Evolutionary conservation across 2,888 invertebrate species (phyloP).

Genomic region (Chrysodeixis includens): DNA sequence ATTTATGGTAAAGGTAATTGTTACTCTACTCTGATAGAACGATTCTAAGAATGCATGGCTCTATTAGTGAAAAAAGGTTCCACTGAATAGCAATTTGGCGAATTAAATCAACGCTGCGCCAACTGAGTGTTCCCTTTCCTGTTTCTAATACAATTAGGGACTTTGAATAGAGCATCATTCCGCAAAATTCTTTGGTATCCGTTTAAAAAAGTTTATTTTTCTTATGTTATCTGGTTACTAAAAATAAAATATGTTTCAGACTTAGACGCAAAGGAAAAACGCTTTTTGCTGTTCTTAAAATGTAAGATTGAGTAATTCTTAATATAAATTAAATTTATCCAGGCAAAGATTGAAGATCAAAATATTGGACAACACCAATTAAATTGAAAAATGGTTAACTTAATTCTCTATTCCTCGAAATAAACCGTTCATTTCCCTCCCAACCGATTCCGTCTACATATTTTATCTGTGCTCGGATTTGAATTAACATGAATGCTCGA

Average conservation of each 20-base stretch:
- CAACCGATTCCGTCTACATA: background rate
- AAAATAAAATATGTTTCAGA: too few relatives aligned
- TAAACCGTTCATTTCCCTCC: background rate
- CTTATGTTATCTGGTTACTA: too few relatives aligned
- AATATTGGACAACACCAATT: too few relatives aligned
- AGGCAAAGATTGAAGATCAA: too few relatives aligned
- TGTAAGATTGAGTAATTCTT: too few relatives aligned
- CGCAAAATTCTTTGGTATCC: too few relatives aligned
- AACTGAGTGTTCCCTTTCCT: background rate
- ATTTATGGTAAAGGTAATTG: background rate
- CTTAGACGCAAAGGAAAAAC: too few relatives aligned
- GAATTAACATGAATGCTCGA: conserved; percentile 1
- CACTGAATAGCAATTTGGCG: conserved; percentile 35
- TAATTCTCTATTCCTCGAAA: too few relatives aligned
- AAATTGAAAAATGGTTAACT: too few relatives aligned
- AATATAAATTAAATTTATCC: too few relatives aligned
- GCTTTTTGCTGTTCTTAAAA: too few relatives aligned
- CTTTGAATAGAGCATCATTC: background rate
- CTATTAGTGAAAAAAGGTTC: conserved; percentile 17
- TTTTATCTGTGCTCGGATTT: background rate
- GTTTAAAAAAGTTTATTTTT: too few relatives aligned
- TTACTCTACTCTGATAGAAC: background rate
- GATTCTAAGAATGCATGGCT: conserved; percentile 14
- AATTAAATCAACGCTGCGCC: conserved; percentile 39
- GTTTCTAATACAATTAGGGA: background rate